Evolutionary conservation across 2,113 vertebrate genomes (phyloP).

Genomic region (Brachyhypopomus occidentalis): DNA sequence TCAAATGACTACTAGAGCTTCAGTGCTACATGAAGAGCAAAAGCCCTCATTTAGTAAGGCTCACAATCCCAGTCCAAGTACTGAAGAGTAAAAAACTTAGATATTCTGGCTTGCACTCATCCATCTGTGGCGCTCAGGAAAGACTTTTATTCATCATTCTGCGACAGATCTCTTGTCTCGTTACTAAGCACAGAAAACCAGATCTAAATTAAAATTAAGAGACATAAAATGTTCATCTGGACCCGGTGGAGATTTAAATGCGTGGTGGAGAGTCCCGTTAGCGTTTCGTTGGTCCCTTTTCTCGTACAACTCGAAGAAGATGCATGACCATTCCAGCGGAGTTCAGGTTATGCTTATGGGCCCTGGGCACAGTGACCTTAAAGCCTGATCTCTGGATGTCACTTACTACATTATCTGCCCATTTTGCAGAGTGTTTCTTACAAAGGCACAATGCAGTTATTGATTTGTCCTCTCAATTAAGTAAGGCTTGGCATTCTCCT

Average conservation of each 20-base stretch:
- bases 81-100: neutral
- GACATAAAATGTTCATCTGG: neutral
- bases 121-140: too few relatives aligned
- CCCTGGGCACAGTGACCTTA: slow-evolving; percentile 28
- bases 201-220: neutral
- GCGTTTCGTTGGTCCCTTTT: neutral
- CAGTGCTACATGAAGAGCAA: neutral
- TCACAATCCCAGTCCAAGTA: neutral
- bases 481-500: slow-evolving; percentile 76
- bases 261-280: neutral
- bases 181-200: neutral
- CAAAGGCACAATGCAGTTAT: slow-evolving; percentile 74
- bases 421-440: slow-evolving; percentile 74
- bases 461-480: slow-evolving; percentile 83
- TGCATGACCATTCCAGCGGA: neutral
- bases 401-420: slow-evolving; percentile 75
- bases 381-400: slow-evolving; percentile 54
- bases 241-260: neutral
- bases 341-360: neutral
- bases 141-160: too few relatives aligned
- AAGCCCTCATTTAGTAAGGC: neutral
- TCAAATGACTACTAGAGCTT: neutral
- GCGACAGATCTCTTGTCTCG: too few relatives aligned
- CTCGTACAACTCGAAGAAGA: neutral
- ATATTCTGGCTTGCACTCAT: too few relatives aligned